Percentiles rank a stretch among this genome's conserved stretches.
These are phyloP conservation scores for Drosophila rubida DNA, from an alignment of 2,888 invertebrate genomes.

Conservation along the genomic window DNA sequence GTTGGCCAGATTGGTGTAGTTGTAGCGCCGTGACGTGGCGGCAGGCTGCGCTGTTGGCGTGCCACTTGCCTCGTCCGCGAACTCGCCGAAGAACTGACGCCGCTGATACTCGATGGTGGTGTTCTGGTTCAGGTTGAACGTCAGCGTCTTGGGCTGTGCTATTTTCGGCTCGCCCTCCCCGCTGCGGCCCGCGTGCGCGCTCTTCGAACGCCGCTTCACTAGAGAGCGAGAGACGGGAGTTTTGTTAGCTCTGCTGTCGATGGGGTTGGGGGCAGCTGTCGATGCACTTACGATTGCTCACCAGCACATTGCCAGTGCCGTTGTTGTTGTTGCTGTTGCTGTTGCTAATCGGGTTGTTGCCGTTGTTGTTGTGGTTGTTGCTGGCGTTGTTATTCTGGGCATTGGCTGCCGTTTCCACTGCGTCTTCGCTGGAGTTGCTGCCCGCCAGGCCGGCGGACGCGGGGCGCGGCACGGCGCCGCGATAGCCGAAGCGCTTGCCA, in stretches of 20 bases:
- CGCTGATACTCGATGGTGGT: conserved; percentile 84
- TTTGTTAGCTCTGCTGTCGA: too few species aligned
- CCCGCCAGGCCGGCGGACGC: conserved; percentile 86
- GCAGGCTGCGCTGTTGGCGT: conserved; percentile 17
- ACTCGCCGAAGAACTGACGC: conserved; percentile 82
- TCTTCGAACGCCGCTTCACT: conserved; percentile 85
- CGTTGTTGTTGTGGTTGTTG: conserved; percentile 31
- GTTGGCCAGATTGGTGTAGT: conserved; percentile 82
- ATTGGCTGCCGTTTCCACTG: conserved; percentile 49
- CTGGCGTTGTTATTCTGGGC: conserved; percentile 66
- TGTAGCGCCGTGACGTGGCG: conserved; percentile 63
- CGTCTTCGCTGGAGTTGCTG: conserved; percentile 48
- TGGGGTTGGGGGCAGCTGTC: background rate
- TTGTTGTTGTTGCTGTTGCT: conserved; percentile 7
- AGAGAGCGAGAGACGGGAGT: background rate
- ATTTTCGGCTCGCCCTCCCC: conserved; percentile 82
- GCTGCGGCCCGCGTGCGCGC: conserved; percentile 84
- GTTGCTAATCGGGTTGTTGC: conserved; percentile 12
- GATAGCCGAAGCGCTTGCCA: conserved; percentile 91
- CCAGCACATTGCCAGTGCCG: conserved; percentile 51
- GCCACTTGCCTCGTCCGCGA: conserved; percentile 55
- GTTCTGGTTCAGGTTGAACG: conserved; percentile 84
- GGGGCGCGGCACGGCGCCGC: conserved; percentile 86
- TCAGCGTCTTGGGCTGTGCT: conserved; percentile 83
- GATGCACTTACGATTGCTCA: conserved; percentile 80